phyloP scores from a whole-genome alignment of 2,113 vertebrate species.

The Sphyrna mokarran region DNA sequence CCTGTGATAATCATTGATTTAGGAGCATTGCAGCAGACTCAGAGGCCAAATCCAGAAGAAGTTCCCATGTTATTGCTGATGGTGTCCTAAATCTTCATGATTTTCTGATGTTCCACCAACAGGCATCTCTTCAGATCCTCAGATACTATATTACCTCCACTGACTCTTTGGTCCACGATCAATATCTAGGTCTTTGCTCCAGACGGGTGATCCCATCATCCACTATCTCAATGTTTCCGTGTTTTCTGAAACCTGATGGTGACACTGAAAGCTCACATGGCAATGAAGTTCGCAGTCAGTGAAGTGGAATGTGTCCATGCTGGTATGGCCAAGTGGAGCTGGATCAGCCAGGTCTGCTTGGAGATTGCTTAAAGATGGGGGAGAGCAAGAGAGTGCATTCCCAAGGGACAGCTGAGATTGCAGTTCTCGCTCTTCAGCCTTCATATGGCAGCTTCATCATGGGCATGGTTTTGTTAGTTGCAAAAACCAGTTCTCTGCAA shows the following conservation, averaged over 20 bases:
- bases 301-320: neutral
- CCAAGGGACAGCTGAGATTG: neutral
- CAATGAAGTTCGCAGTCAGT: no score
- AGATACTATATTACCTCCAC: neutral
- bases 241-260: no score
- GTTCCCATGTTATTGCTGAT: no score
- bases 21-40: no score
- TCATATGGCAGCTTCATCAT: neutral
- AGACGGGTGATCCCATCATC: neutral
- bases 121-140: neutral
- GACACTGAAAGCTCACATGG: no score
- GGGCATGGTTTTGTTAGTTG: neutral
- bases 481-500: neutral
- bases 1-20: no score
- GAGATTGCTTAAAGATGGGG: neutral
- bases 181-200: neutral
- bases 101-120: neutral
- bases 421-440: neutral
- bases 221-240: neutral
- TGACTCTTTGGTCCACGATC: neutral
- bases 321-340: neutral
- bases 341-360: neutral
- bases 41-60: no score
- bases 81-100: no score
- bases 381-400: neutral